Evolutionary conservation across 2,113 vertebrate genomes (phyloP).

Genomic region (Bubo scandiacus): DNA sequence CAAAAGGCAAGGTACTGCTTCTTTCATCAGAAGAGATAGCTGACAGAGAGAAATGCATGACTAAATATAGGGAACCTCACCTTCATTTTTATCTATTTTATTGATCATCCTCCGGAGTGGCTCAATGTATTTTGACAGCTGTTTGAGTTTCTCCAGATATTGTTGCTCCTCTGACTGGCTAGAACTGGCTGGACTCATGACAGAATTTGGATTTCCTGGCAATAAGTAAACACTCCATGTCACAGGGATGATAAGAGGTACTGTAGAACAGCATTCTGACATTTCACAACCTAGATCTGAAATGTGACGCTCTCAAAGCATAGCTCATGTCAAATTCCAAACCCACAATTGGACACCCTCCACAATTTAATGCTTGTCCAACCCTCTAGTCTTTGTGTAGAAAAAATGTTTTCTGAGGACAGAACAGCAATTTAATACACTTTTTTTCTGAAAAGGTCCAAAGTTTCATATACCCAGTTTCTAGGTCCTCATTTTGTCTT

Average conservation of each 20-base stretch:
- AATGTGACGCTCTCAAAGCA: background rate
- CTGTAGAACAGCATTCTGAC: background rate
- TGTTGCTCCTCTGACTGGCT: conserved; percentile 95
- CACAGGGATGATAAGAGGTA: background rate
- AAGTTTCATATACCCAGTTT: background rate
- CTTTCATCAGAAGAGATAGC: background rate
- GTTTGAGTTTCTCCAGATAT: conserved; percentile 97
- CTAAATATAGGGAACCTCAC: conserved; percentile 57
- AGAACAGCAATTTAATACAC: background rate
- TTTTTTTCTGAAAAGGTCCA: background rate
- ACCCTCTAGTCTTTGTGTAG: background rate
- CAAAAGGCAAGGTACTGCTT: background rate
- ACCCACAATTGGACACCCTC: background rate
- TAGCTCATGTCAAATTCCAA: background rate
- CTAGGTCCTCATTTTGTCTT: background rate
- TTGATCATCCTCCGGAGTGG: conserved; percentile 97
- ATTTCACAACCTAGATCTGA: background rate
- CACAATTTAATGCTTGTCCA: background rate
- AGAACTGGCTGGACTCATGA: conserved; percentile 90
- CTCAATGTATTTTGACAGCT: conserved; percentile 96
- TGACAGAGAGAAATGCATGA: background rate
- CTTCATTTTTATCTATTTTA: conserved; percentile 99
- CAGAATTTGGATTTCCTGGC: conserved; percentile 91
- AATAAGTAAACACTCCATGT: background rate
- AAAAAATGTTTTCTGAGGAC: background rate